Evolutionary conservation across 2,113 vertebrate genomes (phyloP).

Genomic region (Phoxinus phoxinus): DNA sequence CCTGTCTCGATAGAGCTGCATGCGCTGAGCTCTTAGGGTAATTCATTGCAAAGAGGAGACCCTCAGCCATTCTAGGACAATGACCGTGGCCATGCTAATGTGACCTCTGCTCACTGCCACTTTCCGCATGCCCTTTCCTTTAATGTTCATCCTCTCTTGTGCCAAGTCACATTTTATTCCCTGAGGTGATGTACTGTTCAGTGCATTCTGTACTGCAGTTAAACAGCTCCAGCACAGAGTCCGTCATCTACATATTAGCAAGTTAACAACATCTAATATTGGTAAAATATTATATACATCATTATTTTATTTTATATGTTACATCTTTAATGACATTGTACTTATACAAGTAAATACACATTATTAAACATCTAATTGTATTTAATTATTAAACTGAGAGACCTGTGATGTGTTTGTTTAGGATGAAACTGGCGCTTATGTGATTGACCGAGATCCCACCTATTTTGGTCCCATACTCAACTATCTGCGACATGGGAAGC

Average conservation of each 20-base stretch:
- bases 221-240: background rate
- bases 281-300: background rate
- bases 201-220: background rate
- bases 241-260: background rate
- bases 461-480: constrained; percentile 98
- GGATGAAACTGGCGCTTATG: constrained; percentile 97
- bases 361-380: constrained; percentile 3
- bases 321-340: background rate
- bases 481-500: constrained; percentile 94
- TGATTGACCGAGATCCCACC: constrained; percentile 96
- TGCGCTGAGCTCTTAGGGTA: constrained; percentile 30
- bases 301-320: background rate
- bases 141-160: background rate
- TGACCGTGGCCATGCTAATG: constrained; percentile 19
- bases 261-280: background rate
- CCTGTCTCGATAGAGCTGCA: background rate
- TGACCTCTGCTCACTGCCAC: constrained; percentile 32
- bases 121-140: constrained; percentile 13
- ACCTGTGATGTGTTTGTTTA: constrained; percentile 62
- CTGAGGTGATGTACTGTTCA: constrained; percentile 17
- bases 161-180: constrained; percentile 15
- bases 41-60: constrained; percentile 45
- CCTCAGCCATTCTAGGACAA: constrained; percentile 15
- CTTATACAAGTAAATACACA: background rate
- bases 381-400: background rate